phyloP scores from a whole-genome alignment of 2,113 vertebrate species.

The Syngnathoides biaculeatus region DNA sequence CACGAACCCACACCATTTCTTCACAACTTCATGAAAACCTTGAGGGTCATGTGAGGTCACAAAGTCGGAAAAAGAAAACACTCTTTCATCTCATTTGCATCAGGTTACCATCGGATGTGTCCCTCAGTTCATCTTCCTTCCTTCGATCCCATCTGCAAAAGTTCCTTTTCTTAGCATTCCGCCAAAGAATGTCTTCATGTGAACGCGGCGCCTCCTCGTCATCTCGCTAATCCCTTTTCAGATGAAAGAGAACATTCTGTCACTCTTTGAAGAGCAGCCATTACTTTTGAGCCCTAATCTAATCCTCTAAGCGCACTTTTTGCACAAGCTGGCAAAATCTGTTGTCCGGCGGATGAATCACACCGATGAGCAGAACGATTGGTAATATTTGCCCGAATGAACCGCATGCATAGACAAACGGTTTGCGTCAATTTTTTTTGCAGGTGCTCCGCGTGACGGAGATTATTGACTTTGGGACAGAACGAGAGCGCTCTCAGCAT shows the following conservation, averaged over 20 bases:
- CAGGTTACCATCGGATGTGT: too few species aligned
- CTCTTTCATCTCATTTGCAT: too few species aligned
- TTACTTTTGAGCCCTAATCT: slow-evolving; percentile 6
- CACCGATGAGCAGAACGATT: not conserved
- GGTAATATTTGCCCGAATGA: not conserved
- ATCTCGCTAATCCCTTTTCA: slow-evolving; percentile 18
- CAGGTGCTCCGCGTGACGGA: not conserved
- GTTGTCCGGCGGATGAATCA: slow-evolving; percentile 5
- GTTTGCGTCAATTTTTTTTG: not conserved
- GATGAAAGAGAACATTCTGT: slow-evolving; percentile 15
- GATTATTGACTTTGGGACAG: not conserved
- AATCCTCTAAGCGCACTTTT: slow-evolving; percentile 31
- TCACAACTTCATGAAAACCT: too few species aligned
- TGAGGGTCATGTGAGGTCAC: too few species aligned
- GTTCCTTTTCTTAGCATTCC: slow-evolving; percentile 7
- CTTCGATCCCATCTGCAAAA: not conserved
- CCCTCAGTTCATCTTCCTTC: not conserved
- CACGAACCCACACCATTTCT: not conserved
- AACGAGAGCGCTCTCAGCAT: slow-evolving; percentile 35
- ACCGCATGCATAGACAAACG: not conserved
- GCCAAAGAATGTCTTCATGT: slow-evolving; percentile 6
- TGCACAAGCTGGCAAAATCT: not conserved
- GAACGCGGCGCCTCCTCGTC: slow-evolving; percentile 5
- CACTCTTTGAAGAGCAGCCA: slow-evolving; percentile 5
- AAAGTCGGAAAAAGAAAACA: too few species aligned